A percentile compares a stretch with the other conserved stretches of the same genome.
These are phyloP conservation scores for Pachymerium ferrugineum DNA, from an alignment of 2,888 invertebrate species.

Conservation along the genomic window DNA sequence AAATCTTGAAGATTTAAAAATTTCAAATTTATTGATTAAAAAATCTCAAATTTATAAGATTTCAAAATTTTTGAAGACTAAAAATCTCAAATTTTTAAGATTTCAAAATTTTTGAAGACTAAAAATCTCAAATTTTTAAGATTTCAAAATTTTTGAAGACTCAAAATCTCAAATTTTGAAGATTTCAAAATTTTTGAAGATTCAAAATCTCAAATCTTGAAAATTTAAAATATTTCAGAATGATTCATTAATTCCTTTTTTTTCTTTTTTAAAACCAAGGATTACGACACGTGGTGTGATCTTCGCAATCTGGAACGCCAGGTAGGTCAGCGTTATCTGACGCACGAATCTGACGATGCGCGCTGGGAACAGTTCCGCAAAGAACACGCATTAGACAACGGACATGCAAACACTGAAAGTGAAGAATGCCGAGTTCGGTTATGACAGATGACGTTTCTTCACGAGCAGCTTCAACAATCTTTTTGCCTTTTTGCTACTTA, in stretches of 20 bases:
- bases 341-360: conserved; percentile 88
- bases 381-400: conserved; percentile 41
- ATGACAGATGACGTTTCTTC: conserved; percentile 18
- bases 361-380: conserved; percentile 66
- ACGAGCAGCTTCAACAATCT: neutral
- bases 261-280: too few species aligned
- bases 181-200: too few species aligned
- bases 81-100: neutral
- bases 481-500: conserved; percentile 14
- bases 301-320: conserved; percentile 76
- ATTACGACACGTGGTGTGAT: conserved; percentile 92
- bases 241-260: conserved; percentile 34
- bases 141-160: too few species aligned
- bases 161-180: too few species aligned
- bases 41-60: neutral
- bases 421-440: conserved; percentile 28
- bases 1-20: neutral
- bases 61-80: neutral
- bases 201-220: too few species aligned
- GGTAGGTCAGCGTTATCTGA: conserved; percentile 73
- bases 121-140: neutral
- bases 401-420: neutral
- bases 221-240: neutral
- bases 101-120: neutral
- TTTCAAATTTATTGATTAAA: neutral